Conservation (phyloP, 2,797 vertebrate genomes). For the Prionace glauca region DNA sequence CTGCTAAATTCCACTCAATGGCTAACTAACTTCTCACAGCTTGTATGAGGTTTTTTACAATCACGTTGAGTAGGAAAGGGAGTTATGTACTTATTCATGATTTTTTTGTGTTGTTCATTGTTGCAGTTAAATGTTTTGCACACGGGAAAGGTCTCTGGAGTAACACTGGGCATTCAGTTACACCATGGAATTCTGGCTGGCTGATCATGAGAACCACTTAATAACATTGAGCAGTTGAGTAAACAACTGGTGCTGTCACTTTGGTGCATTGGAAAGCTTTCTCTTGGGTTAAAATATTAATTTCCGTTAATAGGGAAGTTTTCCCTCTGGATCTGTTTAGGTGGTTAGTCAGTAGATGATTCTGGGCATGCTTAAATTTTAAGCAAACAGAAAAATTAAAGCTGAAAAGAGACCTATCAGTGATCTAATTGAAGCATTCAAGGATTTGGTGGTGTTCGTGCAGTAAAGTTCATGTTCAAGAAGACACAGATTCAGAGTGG, state of each 20-base stretch:
- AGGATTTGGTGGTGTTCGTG: not conserved
- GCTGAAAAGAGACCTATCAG: not conserved
- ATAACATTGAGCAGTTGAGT: not conserved
- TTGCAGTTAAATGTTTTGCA: not conserved
- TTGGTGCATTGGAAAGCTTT: not conserved
- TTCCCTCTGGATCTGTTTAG: not conserved
- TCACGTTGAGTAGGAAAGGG: not conserved
- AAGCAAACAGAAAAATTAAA: not conserved
- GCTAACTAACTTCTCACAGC: not conserved
- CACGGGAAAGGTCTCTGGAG: not conserved
- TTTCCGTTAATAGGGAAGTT: not conserved
- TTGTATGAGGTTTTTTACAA: not conserved
- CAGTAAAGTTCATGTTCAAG: not conserved
- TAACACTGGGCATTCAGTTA: not conserved
- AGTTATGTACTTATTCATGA: not conserved
- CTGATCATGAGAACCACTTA: not conserved
- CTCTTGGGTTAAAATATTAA: not conserved
- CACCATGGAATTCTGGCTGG: constrained; percentile 23
- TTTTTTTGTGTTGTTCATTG: constrained; percentile 19
- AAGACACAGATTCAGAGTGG: not conserved
- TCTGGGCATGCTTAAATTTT: not conserved
- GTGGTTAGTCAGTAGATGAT: not conserved
- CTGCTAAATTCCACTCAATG: no score
- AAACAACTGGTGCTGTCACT: not conserved
- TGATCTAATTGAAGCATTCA: not conserved